Evolutionary conservation across 1,140 invertebrate species (phyloP).

Genomic region (Polypedilum pembai): DNA sequence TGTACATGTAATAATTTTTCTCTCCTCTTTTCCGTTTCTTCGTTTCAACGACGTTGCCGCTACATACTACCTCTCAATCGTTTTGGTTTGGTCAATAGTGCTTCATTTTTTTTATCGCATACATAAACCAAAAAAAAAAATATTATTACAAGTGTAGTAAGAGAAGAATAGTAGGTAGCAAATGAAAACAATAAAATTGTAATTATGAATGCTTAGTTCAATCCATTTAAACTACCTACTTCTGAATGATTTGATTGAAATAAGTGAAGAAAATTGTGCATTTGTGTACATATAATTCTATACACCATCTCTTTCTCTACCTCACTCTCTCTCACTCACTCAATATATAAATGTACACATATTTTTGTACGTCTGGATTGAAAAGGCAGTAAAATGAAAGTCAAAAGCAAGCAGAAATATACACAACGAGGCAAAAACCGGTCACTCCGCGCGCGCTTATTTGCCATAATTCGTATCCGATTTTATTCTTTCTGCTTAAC

Average conservation of each 20-base stretch:
- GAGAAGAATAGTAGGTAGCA: background rate
- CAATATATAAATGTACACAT: too few relatives aligned
- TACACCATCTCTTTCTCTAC: background rate
- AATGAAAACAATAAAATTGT: background rate
- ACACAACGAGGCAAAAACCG: conserved; percentile 24
- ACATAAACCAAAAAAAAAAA: background rate
- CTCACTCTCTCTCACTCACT: too few relatives aligned
- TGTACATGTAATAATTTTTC: background rate
- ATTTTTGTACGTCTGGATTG: conserved; percentile 1
- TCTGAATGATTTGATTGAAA: background rate
- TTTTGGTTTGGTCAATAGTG: background rate
- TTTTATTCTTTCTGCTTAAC: conserved; percentile 15
- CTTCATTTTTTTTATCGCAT: conserved; percentile 11
- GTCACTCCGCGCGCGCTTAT: background rate
- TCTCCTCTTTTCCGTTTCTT: background rate
- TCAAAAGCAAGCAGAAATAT: background rate
- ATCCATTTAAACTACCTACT: background rate
- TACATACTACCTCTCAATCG: too few relatives aligned
- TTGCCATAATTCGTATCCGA: conserved; percentile 15
- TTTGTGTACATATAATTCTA: background rate
- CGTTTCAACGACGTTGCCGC: background rate
- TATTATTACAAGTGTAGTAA: background rate
- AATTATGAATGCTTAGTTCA: conserved; percentile 6
- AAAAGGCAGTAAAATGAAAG: conserved; percentile 18
- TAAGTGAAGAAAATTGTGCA: background rate